A percentile compares a stretch with the other conserved stretches of the same genome.
phyloP scores from a whole-genome alignment of 2,113 vertebrate genomes.

The Ameiurus melas region DNA sequence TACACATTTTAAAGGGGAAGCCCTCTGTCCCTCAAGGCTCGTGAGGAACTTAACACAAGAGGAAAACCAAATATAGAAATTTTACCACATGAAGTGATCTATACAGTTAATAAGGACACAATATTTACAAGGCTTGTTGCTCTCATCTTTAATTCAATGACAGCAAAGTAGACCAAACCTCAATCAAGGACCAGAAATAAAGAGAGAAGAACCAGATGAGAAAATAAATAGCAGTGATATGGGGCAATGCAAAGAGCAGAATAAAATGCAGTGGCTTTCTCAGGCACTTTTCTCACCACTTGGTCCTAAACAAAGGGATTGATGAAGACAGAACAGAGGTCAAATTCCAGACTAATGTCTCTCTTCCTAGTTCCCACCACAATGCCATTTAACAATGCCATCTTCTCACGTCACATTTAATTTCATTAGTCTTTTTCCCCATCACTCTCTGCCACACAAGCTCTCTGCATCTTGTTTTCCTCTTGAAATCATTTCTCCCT shows the following conservation, averaged over 20 bases:
- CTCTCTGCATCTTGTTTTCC: not conserved
- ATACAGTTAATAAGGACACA: not conserved
- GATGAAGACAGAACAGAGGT: constrained; percentile 14
- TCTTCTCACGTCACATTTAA: not conserved
- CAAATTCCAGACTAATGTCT: not conserved
- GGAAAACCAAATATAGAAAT: constrained; percentile 5
- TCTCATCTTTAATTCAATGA: constrained; percentile 19
- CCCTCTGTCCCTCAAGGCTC: not conserved
- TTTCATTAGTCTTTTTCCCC: not conserved
- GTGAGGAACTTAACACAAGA: not conserved
- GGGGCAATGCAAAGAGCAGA: constrained; percentile 7
- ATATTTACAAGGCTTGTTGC: constrained; percentile 11
- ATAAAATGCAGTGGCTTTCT: constrained; percentile 25
- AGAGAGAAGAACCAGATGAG: constrained; percentile 26
- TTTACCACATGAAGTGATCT: constrained; percentile 29
- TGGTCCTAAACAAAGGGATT: constrained; percentile 3
- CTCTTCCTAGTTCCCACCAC: not conserved
- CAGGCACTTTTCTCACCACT: not conserved
- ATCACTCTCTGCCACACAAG: constrained; percentile 3
- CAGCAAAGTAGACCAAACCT: constrained; percentile 35
- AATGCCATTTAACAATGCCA: not conserved
- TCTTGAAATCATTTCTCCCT: not conserved
- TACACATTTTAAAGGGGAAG: not conserved
- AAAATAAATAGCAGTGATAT: constrained; percentile 22
- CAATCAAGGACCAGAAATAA: constrained; percentile 16